Conservation (phyloP, 92 coral and sea anemone species). For the Chrysogorgia sp. region DNA sequence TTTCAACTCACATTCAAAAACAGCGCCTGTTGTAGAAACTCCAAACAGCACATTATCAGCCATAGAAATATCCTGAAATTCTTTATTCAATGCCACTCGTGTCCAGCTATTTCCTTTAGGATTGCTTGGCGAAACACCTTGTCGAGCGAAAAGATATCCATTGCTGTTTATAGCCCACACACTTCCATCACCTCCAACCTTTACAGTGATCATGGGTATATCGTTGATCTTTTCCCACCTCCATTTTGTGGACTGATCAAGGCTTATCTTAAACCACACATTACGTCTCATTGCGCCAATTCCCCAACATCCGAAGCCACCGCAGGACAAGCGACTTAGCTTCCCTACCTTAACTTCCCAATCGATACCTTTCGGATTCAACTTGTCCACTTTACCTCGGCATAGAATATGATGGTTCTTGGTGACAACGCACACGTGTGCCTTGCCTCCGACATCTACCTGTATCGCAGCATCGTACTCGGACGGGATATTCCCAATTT, state of each 20-base stretch:
- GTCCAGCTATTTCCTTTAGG: constrained; percentile 29
- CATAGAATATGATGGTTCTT: constrained; percentile 5
- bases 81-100: constrained; percentile 21
- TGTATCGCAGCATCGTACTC: constrained; percentile 3
- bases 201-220: neutral
- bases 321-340: constrained; percentile 4
- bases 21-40: constrained; percentile 16
- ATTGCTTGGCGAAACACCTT: neutral
- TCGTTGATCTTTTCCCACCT: constrained; percentile 28
- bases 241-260: neutral
- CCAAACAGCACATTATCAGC: constrained; percentile 26
- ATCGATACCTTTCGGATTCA: constrained; percentile 23
- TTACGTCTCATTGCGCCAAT: neutral
- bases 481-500: constrained; percentile 2
- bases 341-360: constrained; percentile 1
- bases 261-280: constrained; percentile 2
- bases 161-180: constrained; percentile 28
- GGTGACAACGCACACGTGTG: constrained; percentile 16
- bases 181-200: constrained; percentile 26
- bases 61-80: constrained; percentile 24
- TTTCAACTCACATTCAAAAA: constrained; percentile 20
- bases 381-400: constrained; percentile 3
- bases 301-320: constrained; percentile 29
- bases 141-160: constrained; percentile 31
- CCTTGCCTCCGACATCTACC: constrained; percentile 15